Percentiles rank a stretch among this genome's conserved stretches.
Evolutionary conservation across 2,113 vertebrate genomes (phyloP).

Genomic region (Rhinolophus sinicus): DNA sequence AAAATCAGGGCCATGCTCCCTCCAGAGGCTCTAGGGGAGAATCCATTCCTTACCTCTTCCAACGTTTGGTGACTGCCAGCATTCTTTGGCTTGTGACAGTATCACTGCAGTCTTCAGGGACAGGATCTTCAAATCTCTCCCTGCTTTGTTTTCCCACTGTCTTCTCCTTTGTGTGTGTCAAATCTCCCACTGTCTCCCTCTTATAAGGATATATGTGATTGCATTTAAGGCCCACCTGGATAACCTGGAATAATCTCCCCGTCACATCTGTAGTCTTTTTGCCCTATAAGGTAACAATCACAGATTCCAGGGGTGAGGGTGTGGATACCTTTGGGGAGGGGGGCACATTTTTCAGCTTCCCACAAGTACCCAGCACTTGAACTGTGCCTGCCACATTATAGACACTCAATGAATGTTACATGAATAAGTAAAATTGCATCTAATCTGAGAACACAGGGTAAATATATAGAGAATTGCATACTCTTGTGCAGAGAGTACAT

Average conservation of each 20-base stretch:
- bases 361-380: background rate
- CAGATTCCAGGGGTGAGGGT: background rate
- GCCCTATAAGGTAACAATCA: background rate
- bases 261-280: background rate
- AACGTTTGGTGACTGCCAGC: background rate
- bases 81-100: background rate
- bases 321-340: background rate
- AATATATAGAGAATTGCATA: background rate
- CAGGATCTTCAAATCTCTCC: background rate
- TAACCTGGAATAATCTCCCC: background rate
- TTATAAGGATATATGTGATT: background rate
- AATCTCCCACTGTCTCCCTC: background rate
- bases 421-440: background rate
- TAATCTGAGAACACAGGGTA: background rate
- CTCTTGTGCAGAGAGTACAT: background rate
- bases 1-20: background rate
- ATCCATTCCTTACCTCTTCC: background rate
- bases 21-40: background rate
- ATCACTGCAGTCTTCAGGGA: background rate
- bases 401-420: background rate
- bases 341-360: background rate
- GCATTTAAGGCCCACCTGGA: background rate
- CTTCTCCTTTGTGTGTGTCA: background rate
- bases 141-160: background rate
- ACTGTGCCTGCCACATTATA: background rate